Conservation (phyloP, 2,113 vertebrate genomes). For the Pheucticus melanocephalus region DNA sequence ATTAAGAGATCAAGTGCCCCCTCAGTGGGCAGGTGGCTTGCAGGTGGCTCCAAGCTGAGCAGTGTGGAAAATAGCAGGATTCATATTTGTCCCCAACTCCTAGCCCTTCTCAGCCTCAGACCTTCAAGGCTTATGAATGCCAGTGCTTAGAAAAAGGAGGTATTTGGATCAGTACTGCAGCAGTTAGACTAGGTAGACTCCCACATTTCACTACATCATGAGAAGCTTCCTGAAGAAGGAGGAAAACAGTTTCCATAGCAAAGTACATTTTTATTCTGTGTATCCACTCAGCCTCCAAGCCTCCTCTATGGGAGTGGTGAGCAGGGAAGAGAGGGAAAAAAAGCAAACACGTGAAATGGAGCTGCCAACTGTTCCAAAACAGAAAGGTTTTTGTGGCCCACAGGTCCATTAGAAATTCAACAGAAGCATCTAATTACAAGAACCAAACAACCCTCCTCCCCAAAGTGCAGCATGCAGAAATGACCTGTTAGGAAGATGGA, state of each 20-base stretch:
- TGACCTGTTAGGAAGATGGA: constrained; percentile 52
- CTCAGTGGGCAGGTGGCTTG: neutral
- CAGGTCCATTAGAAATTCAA: constrained; percentile 43
- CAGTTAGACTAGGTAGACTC: neutral
- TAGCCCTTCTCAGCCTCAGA: neutral
- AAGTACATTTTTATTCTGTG: neutral
- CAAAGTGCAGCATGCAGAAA: neutral
- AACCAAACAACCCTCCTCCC: neutral
- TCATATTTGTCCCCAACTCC: neutral
- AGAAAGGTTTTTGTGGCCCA: constrained; percentile 21
- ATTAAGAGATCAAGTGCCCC: neutral
- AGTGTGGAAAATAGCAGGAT: neutral
- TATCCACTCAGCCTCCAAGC: neutral
- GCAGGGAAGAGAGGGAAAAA: neutral
- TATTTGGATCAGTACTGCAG: neutral
- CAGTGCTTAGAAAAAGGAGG: neutral
- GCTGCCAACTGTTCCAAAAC: neutral
- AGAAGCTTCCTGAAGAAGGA: neutral
- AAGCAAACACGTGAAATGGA: neutral
- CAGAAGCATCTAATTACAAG: constrained; percentile 59
- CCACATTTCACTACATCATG: neutral
- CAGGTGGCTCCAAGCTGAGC: neutral
- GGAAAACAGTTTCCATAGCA: neutral
- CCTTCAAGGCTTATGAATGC: neutral
- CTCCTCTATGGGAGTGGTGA: neutral